phyloP scores from a whole-genome alignment of 1,140 invertebrate species.

The Megalopta genalis region DNA sequence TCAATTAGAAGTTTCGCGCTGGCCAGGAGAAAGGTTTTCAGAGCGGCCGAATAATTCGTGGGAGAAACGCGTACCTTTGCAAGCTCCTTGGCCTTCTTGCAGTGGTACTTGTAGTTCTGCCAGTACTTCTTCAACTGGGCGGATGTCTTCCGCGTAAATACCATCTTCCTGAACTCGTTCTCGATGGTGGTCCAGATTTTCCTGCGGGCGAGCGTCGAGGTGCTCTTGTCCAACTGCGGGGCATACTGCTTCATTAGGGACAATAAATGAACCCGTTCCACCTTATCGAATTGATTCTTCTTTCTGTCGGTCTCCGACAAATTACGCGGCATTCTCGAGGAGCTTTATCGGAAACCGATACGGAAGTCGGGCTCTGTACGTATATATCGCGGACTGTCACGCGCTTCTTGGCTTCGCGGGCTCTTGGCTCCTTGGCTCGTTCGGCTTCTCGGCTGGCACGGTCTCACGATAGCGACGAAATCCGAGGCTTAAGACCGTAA shows the following conservation, averaged over 20 bases:
- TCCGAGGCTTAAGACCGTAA: slow-evolving; percentile 19
- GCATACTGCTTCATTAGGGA: slow-evolving; percentile 56
- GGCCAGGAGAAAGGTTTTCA: not conserved
- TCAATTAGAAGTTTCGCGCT: too few relatives aligned
- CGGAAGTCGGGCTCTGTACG: not conserved
- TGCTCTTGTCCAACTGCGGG: slow-evolving; percentile 53
- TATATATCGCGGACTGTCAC: too few relatives aligned
- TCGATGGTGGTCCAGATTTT: slow-evolving; percentile 62
- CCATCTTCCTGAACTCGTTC: slow-evolving; percentile 56
- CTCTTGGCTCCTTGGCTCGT: too few relatives aligned
- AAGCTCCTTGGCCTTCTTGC: slow-evolving; percentile 45
- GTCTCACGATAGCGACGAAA: not conserved
- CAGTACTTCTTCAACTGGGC: slow-evolving; percentile 65
- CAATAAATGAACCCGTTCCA: slow-evolving; percentile 56
- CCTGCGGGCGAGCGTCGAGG: slow-evolving; percentile 59
- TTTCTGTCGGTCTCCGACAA: slow-evolving; percentile 24
- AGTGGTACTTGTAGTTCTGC: slow-evolving; percentile 66
- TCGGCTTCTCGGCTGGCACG: too few relatives aligned
- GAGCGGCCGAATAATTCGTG: not conserved
- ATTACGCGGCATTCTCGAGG: slow-evolving; percentile 29
- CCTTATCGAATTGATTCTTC: slow-evolving; percentile 61
- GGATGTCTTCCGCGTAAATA: slow-evolving; percentile 53
- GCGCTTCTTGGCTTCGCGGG: too few relatives aligned
- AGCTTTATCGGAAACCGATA: not conserved
- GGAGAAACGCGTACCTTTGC: slow-evolving; percentile 14